Conservation (phyloP, 2,888 invertebrate genomes). For the Selenia dentaria region DNA sequence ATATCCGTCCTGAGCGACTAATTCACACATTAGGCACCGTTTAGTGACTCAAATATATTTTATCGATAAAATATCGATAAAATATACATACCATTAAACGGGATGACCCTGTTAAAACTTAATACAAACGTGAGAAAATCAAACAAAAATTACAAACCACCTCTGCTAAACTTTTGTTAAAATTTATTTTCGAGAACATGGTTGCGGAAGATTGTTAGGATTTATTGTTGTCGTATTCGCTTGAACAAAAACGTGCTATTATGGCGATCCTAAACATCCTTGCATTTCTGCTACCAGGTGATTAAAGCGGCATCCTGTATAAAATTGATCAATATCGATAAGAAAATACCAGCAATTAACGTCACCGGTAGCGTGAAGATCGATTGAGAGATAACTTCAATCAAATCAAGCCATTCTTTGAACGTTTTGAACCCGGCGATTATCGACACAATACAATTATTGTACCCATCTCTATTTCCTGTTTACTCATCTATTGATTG, state of each 20-base stretch:
- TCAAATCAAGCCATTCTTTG: constrained; percentile 54
- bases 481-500: constrained; percentile 23
- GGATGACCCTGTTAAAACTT: no score
- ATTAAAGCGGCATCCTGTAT: constrained; percentile 37
- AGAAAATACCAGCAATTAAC: constrained; percentile 66
- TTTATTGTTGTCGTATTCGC: no score
- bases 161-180: no score
- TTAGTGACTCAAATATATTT: constrained; percentile 11
- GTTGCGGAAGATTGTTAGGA: no score
- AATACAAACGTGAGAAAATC: no score
- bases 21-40: constrained; percentile 21
- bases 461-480: constrained; percentile 12
- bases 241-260: no score
- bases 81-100: constrained; percentile 11
- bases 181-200: no score
- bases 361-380: constrained; percentile 66
- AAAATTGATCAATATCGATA: constrained; percentile 44
- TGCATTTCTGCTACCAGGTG: not conserved
- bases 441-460: constrained; percentile 37
- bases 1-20: constrained; percentile 14
- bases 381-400: constrained; percentile 61
- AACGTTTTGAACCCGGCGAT: constrained; percentile 40
- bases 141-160: no score
- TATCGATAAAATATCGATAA: constrained; percentile 31
- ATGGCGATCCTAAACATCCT: not conserved